These are phyloP conservation scores for Pituophis catenifer DNA, from an alignment of 2,113 vertebrate species.

Conservation along the genomic window DNA sequence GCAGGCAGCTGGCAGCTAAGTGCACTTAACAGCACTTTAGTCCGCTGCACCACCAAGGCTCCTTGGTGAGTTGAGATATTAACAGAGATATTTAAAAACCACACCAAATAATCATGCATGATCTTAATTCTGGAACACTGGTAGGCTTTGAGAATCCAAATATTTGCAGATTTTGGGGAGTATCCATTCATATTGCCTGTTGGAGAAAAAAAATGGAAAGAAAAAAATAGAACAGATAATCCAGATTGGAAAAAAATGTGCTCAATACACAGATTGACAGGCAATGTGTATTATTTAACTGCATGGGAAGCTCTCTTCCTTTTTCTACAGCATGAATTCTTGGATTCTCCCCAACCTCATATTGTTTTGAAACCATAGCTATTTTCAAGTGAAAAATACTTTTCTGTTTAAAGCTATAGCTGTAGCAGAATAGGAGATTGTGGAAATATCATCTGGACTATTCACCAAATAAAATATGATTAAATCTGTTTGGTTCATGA, in stretches of 20 bases:
- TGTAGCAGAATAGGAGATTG: neutral
- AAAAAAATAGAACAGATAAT: neutral
- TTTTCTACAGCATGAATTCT: neutral
- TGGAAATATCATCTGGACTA: constrained; percentile 20
- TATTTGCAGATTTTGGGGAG: neutral
- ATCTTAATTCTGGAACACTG: neutral
- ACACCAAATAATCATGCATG: neutral
- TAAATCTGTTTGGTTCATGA: constrained; percentile 13
- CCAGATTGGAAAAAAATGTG: neutral
- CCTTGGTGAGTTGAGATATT: neutral
- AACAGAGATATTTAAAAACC: neutral
- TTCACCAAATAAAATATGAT: constrained; percentile 14
- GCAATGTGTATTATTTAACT: neutral
- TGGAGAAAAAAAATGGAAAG: neutral
- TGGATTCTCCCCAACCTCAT: neutral
- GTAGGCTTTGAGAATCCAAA: neutral
- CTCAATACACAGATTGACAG: neutral
- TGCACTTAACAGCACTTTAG: no score
- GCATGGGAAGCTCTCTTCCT: neutral
- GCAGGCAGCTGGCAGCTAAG: no score
- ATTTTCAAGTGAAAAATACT: neutral
- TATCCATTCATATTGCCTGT: neutral
- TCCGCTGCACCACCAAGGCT: no score
- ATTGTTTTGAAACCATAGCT: neutral
- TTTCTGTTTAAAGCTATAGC: constrained; percentile 1